Evolutionary conservation across 2,888 invertebrate genomes (phyloP), one percentile per base, ranked within the genome.

Genomic region (Tiphia femorata): DNA sequence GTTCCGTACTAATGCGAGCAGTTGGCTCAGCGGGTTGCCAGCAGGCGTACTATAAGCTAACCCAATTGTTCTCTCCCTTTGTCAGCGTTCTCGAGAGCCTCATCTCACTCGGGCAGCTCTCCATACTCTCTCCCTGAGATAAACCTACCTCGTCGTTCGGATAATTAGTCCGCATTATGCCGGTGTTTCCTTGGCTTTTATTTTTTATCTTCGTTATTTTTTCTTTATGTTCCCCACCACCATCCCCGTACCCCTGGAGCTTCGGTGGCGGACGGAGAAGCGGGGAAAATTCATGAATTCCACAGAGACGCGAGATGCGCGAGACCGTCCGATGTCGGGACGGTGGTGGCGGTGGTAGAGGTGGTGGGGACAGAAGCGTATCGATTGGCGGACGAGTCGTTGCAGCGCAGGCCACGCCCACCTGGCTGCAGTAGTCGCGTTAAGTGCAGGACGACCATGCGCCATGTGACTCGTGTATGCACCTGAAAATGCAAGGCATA

Each of bases 311-410:
- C 52, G 51, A 42, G 58, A 55, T 57, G 37, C 35, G 54, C 49
- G 44, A 30, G 44, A 16, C 17, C 52, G 33, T 10, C 33, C 30
- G 35, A 41, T 14, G 12, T 21, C 44, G 29, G 17, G n/a, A 16
- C 14, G 10, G 17, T 19, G 4, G 42, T 3, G 10, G 12, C 20
- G 38, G 6, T n/a, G n/a, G n/a, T n/a, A n/a, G n/a, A n/a, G n/a
- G 29, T 57, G 67, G 81, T 63, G 77, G 82, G 82, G 80, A 61
- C 42, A 21, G 38, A 29, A n/a, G 50, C 49, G 57, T 77, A 81
- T 80, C 73, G 81, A 82, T 83, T 83, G 82, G 82, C 41, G 55
- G 64, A 54, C 10, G 40, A 54, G 61, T 53, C 66, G 58, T 69
- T 40, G 8, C 6, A 10, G 27, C 27, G 29, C 20, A 54, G 56